A percentile compares a stretch with the other conserved stretches of the same genome.
Conservation (phyloP, 2,797 vertebrate species). For the Pogoniulus pusillus region DNA sequence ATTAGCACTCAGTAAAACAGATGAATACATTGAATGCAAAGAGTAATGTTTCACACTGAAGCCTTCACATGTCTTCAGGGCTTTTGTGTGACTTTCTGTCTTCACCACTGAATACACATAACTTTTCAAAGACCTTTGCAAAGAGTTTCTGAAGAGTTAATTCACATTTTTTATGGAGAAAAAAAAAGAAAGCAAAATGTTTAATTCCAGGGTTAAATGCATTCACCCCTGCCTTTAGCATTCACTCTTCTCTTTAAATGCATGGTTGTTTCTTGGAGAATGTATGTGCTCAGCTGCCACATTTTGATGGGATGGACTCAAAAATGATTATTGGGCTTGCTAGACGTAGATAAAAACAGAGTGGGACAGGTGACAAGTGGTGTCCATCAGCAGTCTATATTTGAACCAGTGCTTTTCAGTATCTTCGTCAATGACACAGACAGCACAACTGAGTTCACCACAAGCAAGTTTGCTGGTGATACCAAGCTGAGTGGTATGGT, state of each 20-base stretch:
- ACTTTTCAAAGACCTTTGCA: conserved; percentile 64
- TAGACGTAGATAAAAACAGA: not conserved
- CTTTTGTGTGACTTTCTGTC: conserved; percentile 58
- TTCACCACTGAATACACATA: conserved; percentile 50
- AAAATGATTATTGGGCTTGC: not conserved
- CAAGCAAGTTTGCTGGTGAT: too few species aligned
- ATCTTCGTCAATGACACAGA: too few species aligned
- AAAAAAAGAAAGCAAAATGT: conserved; percentile 22
- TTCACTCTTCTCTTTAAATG: not conserved
- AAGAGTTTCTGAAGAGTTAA: conserved; percentile 55
- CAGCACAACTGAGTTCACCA: too few species aligned
- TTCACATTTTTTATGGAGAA: too few species aligned
- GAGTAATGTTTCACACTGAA: conserved; percentile 51
- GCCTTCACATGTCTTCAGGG: conserved; percentile 35
- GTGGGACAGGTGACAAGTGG: too few species aligned
- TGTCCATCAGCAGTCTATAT: too few species aligned
- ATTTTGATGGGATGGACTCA: not conserved
- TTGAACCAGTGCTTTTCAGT: too few species aligned
- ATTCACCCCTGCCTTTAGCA: not conserved
- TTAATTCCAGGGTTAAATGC: conserved; percentile 58
- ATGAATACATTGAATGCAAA: conserved; percentile 48
- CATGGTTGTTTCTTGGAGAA: not conserved
- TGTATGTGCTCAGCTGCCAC: not conserved
- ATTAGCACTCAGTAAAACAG: conserved; percentile 50
- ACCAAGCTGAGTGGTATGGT: too few species aligned